phyloP scores from a whole-genome alignment of 2,797 vertebrate species.

The Malacoraja senta region DNA sequence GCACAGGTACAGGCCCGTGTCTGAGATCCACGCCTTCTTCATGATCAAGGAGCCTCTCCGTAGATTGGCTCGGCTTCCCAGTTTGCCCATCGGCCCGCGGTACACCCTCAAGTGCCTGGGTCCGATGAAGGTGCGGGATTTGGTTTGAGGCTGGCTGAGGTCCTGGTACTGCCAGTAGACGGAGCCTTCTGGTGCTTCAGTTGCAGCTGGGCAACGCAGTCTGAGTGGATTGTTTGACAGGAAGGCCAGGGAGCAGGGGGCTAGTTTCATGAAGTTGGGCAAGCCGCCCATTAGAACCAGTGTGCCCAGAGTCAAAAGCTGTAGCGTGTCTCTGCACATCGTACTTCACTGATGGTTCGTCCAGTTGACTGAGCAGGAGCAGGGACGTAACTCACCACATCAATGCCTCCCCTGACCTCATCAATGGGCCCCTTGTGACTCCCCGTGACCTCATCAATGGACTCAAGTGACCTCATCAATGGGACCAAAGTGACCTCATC shows the following conservation, averaged over 20 bases:
- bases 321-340: background rate
- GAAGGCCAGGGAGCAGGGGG: too few relatives aligned
- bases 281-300: background rate
- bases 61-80: constrained; percentile 5
- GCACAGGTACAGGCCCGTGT: constrained; percentile 49
- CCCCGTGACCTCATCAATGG: too few relatives aligned
- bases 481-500: too few relatives aligned
- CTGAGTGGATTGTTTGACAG: too few relatives aligned
- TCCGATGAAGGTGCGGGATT: background rate
- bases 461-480: background rate
- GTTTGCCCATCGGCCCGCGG: background rate
- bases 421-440: too few relatives aligned
- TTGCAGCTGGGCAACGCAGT: too few relatives aligned
- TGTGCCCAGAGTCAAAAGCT: background rate
- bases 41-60: constrained; percentile 42
- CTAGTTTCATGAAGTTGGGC: background rate
- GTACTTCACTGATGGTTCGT: too few relatives aligned
- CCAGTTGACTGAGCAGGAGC: too few relatives aligned
- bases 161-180: background rate
- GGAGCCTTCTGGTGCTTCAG: too few relatives aligned
- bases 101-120: background rate
- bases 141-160: background rate
- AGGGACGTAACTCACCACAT: background rate
- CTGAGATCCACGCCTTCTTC: constrained; percentile 39
- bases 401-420: too few relatives aligned